These are phyloP conservation scores for Brachyptera putata DNA, from an alignment of 2,888 invertebrate genomes.

Conservation along the genomic window DNA sequence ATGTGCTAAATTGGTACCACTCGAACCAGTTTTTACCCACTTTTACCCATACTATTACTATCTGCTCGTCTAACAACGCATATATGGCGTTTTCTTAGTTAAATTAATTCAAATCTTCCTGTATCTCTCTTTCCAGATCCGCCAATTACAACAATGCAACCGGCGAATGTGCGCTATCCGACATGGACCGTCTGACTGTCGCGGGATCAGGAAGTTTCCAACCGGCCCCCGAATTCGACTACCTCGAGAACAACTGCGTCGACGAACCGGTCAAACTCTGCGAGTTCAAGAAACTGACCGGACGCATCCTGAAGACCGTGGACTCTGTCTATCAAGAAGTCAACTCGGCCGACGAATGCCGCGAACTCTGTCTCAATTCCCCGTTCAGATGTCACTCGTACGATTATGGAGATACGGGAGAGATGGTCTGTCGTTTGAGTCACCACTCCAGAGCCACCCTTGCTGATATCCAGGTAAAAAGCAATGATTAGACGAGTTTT, in stretches of 20 bases:
- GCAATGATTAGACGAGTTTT: no score
- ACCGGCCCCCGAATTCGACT: constrained; percentile 61
- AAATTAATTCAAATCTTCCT: background rate
- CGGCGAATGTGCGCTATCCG: constrained; percentile 81
- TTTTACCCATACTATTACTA: no score
- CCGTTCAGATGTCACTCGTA: constrained; percentile 91
- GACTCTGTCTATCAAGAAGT: constrained; percentile 91
- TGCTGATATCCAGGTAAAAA: constrained; percentile 77
- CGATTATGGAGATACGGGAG: constrained; percentile 90
- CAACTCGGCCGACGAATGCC: constrained; percentile 79
- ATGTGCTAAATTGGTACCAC: no score
- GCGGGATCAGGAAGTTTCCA: constrained; percentile 77
- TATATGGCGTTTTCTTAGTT: no score
- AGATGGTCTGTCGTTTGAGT: constrained; percentile 87
- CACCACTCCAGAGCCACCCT: constrained; percentile 88
- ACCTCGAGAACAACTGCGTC: constrained; percentile 89
- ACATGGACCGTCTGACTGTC: constrained; percentile 87
- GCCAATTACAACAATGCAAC: constrained; percentile 84
- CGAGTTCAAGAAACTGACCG: constrained; percentile 85
- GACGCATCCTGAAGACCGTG: constrained; percentile 87
- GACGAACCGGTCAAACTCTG: constrained; percentile 92
- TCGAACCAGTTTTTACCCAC: no score
- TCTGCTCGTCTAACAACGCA: no score
- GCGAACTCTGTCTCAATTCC: constrained; percentile 74
- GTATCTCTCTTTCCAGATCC: constrained; percentile 59